A percentile compares a stretch with the other conserved stretches of the same genome.
phyloP scores from a whole-genome alignment of 2,888 invertebrate species.

The Eupeodes luniger region DNA sequence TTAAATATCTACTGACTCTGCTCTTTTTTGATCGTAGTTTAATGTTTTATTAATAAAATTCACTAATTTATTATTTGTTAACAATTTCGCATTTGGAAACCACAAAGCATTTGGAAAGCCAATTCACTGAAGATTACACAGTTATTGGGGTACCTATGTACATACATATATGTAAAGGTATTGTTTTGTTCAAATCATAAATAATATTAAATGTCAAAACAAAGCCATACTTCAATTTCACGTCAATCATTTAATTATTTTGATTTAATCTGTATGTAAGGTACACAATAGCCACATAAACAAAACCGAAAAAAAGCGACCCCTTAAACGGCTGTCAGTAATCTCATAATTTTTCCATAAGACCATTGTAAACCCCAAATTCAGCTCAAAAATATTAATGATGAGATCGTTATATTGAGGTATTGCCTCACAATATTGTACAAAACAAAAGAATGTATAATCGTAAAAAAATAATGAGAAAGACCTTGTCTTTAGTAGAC shows the following conservation, averaged over 20 bases:
- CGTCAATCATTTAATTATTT: constrained; percentile 51
- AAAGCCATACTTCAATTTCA: constrained; percentile 22
- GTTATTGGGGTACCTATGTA: too few relatives aligned
- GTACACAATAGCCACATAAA: not conserved
- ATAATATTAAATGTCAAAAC: constrained; percentile 1
- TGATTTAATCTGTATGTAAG: not conserved
- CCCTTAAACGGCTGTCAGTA: constrained; percentile 7
- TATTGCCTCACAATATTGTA: not conserved
- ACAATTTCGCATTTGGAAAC: too few relatives aligned
- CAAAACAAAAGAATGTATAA: not conserved
- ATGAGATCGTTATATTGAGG: constrained; percentile 36
- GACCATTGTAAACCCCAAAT: constrained; percentile 21
- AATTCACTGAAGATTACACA: too few relatives aligned
- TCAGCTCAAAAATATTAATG: constrained; percentile 23
- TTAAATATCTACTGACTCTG: too few relatives aligned
- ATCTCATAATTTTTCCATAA: constrained; percentile 21
- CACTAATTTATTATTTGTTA: too few relatives aligned
- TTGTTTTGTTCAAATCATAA: not conserved
- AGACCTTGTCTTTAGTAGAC: not conserved
- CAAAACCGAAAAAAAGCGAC: not conserved
- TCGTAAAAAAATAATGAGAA: constrained; percentile 31
- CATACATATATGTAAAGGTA: too few relatives aligned
- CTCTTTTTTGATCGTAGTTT: too few relatives aligned
- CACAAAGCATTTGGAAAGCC: too few relatives aligned
- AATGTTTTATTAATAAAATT: too few relatives aligned